Conservation (phyloP, 2,797 vertebrate species). For the Coccyzus lansbergi region DNA sequence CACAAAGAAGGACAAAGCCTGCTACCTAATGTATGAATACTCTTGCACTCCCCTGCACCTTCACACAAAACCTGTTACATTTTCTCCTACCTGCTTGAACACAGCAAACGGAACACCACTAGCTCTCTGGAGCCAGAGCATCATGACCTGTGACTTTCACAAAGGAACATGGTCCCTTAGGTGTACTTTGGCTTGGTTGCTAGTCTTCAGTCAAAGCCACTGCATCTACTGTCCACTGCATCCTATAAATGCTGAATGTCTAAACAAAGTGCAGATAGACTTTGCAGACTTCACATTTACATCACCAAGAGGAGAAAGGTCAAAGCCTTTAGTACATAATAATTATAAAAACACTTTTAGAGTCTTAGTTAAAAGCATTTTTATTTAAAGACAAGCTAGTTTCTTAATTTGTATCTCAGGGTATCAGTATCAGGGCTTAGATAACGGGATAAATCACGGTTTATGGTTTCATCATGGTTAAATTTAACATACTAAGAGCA, state of each 20-base stretch:
- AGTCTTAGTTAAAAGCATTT: not conserved
- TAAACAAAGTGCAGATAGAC: not conserved
- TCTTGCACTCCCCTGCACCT: not conserved
- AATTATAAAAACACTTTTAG: not conserved
- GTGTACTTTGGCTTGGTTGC: not conserved
- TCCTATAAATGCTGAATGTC: not conserved
- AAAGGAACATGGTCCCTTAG: not conserved
- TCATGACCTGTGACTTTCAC: not conserved
- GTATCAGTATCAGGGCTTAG: not conserved
- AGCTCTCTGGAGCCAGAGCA: not conserved
- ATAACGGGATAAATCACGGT: not conserved
- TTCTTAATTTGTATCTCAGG: not conserved
- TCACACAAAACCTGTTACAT: not conserved
- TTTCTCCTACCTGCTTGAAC: not conserved
- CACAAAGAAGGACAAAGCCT: not conserved
- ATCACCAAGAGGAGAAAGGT: not conserved
- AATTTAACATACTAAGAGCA: not conserved
- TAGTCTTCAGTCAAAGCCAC: not conserved
- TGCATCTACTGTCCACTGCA: not conserved
- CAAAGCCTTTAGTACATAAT: not conserved
- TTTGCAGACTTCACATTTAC: not conserved
- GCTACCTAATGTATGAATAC: fast-evolving
- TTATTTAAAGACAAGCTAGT: not conserved
- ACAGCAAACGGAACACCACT: not conserved
- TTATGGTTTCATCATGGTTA: not conserved